A percentile compares a stretch with the other conserved stretches of the same genome.
These are phyloP conservation scores for Caenorhabditis becei DNA, from an alignment of 2,888 invertebrate genomes.

Conservation along the genomic window DNA sequence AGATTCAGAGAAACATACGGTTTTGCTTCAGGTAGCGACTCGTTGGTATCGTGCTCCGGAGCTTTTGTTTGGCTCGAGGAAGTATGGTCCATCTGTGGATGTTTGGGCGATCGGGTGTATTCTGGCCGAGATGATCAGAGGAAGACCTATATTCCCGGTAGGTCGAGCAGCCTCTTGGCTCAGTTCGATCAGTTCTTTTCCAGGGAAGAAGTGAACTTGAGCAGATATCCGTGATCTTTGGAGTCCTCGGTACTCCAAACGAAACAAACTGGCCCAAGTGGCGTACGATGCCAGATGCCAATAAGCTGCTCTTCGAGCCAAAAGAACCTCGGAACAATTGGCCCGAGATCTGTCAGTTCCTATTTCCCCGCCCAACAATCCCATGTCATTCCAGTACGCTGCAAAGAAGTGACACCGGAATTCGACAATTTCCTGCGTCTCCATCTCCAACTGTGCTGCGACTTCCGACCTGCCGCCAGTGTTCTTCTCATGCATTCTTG, in stretches of 20 bases:
- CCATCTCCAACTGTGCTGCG: constrained; percentile 60
- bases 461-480: constrained; percentile 50
- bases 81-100: constrained; percentile 66
- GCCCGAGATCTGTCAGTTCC: constrained; percentile 51
- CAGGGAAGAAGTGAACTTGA: constrained; percentile 79
- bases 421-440: constrained; percentile 48
- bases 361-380: neutral
- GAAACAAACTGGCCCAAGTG: constrained; percentile 76
- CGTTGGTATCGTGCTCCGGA: constrained; percentile 79
- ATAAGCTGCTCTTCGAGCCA: constrained; percentile 67
- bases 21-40: constrained; percentile 69
- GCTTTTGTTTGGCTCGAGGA: constrained; percentile 70
- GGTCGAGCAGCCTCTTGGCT: neutral
- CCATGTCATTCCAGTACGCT: constrained; percentile 33
- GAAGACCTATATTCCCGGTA: constrained; percentile 72
- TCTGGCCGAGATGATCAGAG: constrained; percentile 73
- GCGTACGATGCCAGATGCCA: constrained; percentile 69
- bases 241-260: constrained; percentile 76
- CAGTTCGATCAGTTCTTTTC: constrained; percentile 21
- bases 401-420: constrained; percentile 40
- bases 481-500: constrained; percentile 52
- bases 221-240: constrained; percentile 75
- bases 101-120: constrained; percentile 78
- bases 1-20: constrained; percentile 11
- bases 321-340: constrained; percentile 58